Base-by-base conservation (phyloP, 2,888 invertebrate genomes). In the Cecidostiba fungosa region DNA sequence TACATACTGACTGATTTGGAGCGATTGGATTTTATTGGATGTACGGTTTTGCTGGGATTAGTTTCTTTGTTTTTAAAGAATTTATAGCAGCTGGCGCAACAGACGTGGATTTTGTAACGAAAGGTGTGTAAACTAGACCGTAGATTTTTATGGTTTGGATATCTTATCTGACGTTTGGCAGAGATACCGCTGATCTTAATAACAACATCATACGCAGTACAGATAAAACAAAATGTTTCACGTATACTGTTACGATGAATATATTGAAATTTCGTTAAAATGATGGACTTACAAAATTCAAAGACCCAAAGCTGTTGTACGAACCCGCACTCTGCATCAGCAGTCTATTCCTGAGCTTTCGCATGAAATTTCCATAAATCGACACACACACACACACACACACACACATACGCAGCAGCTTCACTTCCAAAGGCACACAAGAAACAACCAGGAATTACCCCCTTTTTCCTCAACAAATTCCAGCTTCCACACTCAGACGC, bases 181-280 rank as follows among this genome's bases (percentile, higher is more conserved):
- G 36, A 66, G 50, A 79, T 72, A 77, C n/a, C 14, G 26, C 29
- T 72, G 70, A 79, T 79, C 84, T 73, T 39, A 72, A 72, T 83
- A 73, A 39, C 3, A 32, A 32, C n/a, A n/a, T n/a, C 39, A 8
- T 6, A 39, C 39, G 39, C 39, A 39, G 1, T 43, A 12, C 12
- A 43, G 62, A 78, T 84, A 84, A 70, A 70, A 5, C 43, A 10
- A n/a, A n/a, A 54, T 19, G 54, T 19, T 54, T 19, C 16, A 50
- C 16, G 19, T 6, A n/a, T n/a, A 14, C 6, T 14, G 16, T 54
- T 43, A 43, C 43, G 43, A 12, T 43, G 12, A 43, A 43, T 43
- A 10, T 43, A 43, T 76, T 36, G 3, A 47, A 23, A 16, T 70
- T 62, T 29, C 43, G 43, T 12, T 12, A 43, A 43, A 43, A 43